Base-by-base conservation (phyloP, 2,113 vertebrate genomes). In the Carassius carassius region DNA sequence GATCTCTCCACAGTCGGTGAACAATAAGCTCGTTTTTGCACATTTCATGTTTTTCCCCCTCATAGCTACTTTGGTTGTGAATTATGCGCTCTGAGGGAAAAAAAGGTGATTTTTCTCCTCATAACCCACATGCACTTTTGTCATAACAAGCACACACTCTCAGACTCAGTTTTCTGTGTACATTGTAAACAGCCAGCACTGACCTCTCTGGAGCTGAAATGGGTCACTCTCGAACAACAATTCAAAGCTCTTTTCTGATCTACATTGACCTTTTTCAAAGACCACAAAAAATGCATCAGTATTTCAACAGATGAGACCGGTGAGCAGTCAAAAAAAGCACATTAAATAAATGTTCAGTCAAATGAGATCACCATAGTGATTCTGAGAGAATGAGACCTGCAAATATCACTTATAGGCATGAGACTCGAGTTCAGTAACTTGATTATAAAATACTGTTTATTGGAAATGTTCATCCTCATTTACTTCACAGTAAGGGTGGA, bases 11-110 rank as follows among this genome's bases (percentile, higher is more conserved):
- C 25, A 86, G 35, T 73, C 44, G 62, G 32, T 2, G 44, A 81
- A 85, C 85, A 86, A 88, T 86, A 86, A 67, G 35, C 80, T 83
- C 73, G 86, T 87, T 85, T 83, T 74, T 83, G 67, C 12, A 80
- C 82, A 65, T 77, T 85, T 83, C 58, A 62, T 83, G 72, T 56
- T 19, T 25, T 75, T 29, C 2, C 77, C 56, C n/a, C 65, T 82
- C 41, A 51, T 65, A 65, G 49, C 69, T 82, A 77, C 70, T 88
- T 77, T 23, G 62, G 25, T 62, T 25, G 12, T 13, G 25, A 75
- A 47, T 25, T 65, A 80, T 78, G 76, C 19, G 14, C 67, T 65
- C 17, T 67, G 23, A 19, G 37, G 23, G 54, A 41, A 23, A 82
- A 82, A 10, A 76, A 14, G 47, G n/a, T 21, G 11, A 29, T 65